Conservation (phyloP, 2,888 invertebrate species). For the Nomada hirtipes region DNA sequence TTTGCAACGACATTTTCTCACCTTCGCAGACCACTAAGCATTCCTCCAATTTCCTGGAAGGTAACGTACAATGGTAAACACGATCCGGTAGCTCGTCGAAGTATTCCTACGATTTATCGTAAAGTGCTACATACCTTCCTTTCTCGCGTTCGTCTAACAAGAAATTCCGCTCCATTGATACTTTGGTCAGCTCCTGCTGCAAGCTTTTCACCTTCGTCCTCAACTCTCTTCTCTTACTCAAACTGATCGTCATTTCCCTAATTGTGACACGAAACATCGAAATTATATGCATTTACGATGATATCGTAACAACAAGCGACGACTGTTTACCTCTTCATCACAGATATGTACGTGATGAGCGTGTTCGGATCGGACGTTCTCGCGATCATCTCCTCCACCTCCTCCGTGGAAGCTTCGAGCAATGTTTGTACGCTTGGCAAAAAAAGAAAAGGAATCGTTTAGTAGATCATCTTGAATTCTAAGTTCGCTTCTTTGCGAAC, state of each 20-base stretch:
- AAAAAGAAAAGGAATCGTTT: slow-evolving; percentile 10
- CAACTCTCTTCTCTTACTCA: slow-evolving; percentile 63
- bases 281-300: too few relatives aligned
- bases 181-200: slow-evolving; percentile 61
- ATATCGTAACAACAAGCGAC: too few relatives aligned
- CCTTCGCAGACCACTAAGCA: slow-evolving; percentile 39
- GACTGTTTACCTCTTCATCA: slow-evolving; percentile 65
- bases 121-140: slow-evolving; percentile 84
- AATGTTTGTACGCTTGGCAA: slow-evolving; percentile 86
- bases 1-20: slow-evolving; percentile 45
- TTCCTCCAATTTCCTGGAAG: slow-evolving; percentile 54
- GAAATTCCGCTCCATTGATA: slow-evolving; percentile 64
- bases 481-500: background rate
- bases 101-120: background rate
- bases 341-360: slow-evolving; percentile 78
- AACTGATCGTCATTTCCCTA: slow-evolving; percentile 66
- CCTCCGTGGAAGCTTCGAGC: slow-evolving; percentile 86
- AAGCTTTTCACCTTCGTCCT: slow-evolving; percentile 53
- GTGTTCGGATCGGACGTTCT: slow-evolving; percentile 86
- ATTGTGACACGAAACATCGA: background rate
- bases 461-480: too few relatives aligned
- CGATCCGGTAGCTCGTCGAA: background rate
- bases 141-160: slow-evolving; percentile 55
- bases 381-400: slow-evolving; percentile 88
- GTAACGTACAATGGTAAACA: background rate